Evolutionary conservation across 2,797 vertebrate species (phyloP), one percentile per base, ranked within the genome.

Genomic region (Manis pentadactyla): DNA sequence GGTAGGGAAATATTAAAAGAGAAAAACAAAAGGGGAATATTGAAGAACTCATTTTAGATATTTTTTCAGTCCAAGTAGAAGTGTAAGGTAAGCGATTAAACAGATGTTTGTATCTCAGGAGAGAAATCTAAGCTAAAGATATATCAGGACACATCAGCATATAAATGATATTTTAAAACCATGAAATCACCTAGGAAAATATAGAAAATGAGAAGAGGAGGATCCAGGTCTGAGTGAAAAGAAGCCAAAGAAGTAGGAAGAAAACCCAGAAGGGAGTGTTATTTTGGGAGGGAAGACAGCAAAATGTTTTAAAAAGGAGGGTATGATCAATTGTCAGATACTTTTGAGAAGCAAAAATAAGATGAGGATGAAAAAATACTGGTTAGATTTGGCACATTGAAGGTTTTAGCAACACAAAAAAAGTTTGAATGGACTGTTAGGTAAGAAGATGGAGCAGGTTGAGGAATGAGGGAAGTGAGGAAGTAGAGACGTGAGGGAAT

Each of bases 31-130:
- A 92, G 19, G 63, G 15, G 29, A 87, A 87, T 92, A 81, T 57
- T 74, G 18, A 92, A 64, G 29, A 96, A 95, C 23, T 84, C 77
- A 57, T 53, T 78, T 95, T 92, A 55, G 18, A 68, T 90, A 82
- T 94, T 92, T 97, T 92, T 97, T 92, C 73, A 97, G 34, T 87
- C 25, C 66, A 85, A 86, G 37, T 91, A 53, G 94, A 91, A 29
- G 82, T 85, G 4, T 85, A 78, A 93, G 27, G 17, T 78, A 82
- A 93, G 46, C 29, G 87, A 53, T 74, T 74, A 75, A 78, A 71
- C 83, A 89, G 51, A 7, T 17, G 14, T 87, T 97, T 92, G 63
- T 75, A 69, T 84, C 31, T 93, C 75, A 96, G 81, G 96, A 61
- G 79, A 86, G 29, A 95, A 93, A 94, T 77, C 61, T 91, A 73